A percentile compares a stretch with the other conserved stretches of the same genome.
These are phyloP conservation scores for Dryas iulia DNA, from an alignment of 1,140 invertebrate species.

Conservation along the genomic window DNA sequence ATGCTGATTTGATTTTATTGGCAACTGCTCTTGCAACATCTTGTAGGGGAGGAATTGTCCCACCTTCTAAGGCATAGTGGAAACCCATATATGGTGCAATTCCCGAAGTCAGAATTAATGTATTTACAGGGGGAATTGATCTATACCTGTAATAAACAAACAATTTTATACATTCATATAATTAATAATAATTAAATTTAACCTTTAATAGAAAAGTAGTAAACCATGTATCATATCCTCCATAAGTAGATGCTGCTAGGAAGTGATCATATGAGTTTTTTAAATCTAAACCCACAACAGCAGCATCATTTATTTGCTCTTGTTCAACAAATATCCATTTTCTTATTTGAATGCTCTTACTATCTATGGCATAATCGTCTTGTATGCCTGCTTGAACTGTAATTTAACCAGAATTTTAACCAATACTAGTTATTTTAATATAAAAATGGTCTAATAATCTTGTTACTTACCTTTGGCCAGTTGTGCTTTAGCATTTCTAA, in stretches of 20 bases:
- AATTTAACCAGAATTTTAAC: not conserved
- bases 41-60: constrained; percentile 85
- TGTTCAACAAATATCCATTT: constrained; percentile 93
- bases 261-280: constrained; percentile 93
- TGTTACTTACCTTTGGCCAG: constrained; percentile 85
- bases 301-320: constrained; percentile 87
- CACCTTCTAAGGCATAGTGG: constrained; percentile 94
- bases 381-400: constrained; percentile 87
- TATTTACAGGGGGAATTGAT: constrained; percentile 88
- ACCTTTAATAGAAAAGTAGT: constrained; percentile 3
- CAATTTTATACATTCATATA: not conserved
- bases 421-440: not conserved
- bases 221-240: constrained; percentile 86
- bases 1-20: constrained; percentile 91
- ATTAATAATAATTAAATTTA: not conserved
- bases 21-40: constrained; percentile 95
- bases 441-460: not conserved
- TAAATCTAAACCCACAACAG: constrained; percentile 88
- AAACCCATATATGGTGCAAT: constrained; percentile 92
- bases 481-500: constrained; percentile 90
- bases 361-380: constrained; percentile 73
- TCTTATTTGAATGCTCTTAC: constrained; percentile 83
- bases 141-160: constrained; percentile 81
- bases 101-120: constrained; percentile 90
- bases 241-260: constrained; percentile 88